These are phyloP conservation scores for Phaethornis superciliosus DNA, from an alignment of 2,113 vertebrate species.

Conservation along the genomic window DNA sequence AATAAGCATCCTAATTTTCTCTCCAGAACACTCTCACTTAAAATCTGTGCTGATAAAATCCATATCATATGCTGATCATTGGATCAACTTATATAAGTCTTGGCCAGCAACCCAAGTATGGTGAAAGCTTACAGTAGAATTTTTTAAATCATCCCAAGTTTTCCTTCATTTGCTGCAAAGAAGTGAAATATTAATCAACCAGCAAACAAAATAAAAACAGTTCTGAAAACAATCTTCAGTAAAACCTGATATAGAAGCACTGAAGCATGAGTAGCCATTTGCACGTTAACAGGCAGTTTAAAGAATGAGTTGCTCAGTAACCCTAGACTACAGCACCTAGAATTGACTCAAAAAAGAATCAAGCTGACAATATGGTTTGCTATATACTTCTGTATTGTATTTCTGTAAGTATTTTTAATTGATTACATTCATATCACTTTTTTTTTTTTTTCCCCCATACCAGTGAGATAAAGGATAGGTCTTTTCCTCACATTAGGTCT, in stretches of 20 bases:
- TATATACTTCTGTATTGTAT: not conserved
- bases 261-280: slow-evolving; percentile 43
- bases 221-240: slow-evolving; percentile 13
- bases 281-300: slow-evolving; percentile 20
- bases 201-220: slow-evolving; percentile 62
- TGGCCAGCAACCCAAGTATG: not conserved
- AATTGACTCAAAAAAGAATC: not conserved
- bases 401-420: not conserved
- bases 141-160: slow-evolving; percentile 36
- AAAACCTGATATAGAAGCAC: slow-evolving; percentile 43
- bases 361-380: not conserved
- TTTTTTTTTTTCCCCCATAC: not conserved
- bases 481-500: not conserved
- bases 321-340: not conserved
- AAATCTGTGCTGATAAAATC: not conserved
- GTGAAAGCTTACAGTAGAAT: not conserved
- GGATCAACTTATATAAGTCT: slow-evolving; percentile 4
- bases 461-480: not conserved
- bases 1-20: not conserved
- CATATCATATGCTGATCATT: not conserved
- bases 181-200: slow-evolving; percentile 71
- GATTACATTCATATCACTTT: not conserved
- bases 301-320: slow-evolving; percentile 49
- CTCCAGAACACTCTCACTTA: not conserved
- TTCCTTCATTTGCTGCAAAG: slow-evolving; percentile 40